Percentiles rank a stretch among this genome's conserved stretches.
phyloP scores from a whole-genome alignment of 2,888 invertebrate genomes.

The Liodrosophila aerea region DNA sequence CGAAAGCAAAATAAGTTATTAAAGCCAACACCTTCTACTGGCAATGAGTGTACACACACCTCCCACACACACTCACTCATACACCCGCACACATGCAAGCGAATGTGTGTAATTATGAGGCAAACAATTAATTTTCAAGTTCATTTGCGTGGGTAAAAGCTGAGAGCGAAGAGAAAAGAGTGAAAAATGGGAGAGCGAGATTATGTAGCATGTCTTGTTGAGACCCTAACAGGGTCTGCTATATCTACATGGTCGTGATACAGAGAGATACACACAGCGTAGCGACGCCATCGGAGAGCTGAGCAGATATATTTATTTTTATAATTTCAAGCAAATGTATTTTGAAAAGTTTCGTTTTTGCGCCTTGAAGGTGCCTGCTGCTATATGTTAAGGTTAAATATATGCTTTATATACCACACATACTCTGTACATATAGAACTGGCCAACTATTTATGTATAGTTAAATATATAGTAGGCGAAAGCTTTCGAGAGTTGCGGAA shows the following conservation, averaged over 20 bases:
- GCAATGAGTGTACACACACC: constrained; percentile 43
- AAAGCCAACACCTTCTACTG: constrained; percentile 52
- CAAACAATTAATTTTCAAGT: constrained; percentile 73
- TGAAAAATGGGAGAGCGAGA: not conserved
- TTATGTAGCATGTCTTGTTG: constrained; percentile 23
- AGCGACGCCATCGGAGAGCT: no score
- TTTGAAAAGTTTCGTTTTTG: constrained; percentile 53
- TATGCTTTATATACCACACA: constrained; percentile 7
- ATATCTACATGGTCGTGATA: constrained; percentile 19
- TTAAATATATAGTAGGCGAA: constrained; percentile 36
- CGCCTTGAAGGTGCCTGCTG: constrained; percentile 66
- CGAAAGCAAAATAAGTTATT: constrained; percentile 57
- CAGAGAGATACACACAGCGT: constrained; percentile 23
- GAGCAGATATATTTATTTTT: constrained; percentile 67
- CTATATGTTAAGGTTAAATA: constrained; percentile 77
- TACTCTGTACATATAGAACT: no score
- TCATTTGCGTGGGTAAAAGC: constrained; percentile 65
- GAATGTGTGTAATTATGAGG: constrained; percentile 50
- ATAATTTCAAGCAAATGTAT: constrained; percentile 70
- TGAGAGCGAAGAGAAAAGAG: not conserved
- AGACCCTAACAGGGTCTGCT: constrained; percentile 50
- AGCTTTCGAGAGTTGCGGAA: constrained; percentile 53
- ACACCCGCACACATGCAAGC: not conserved
- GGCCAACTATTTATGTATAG: constrained; percentile 27
- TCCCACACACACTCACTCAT: constrained; percentile 2